Evolutionary conservation across 1,140 invertebrate genomes (phyloP).

Genomic region (Goniozus legneri): DNA sequence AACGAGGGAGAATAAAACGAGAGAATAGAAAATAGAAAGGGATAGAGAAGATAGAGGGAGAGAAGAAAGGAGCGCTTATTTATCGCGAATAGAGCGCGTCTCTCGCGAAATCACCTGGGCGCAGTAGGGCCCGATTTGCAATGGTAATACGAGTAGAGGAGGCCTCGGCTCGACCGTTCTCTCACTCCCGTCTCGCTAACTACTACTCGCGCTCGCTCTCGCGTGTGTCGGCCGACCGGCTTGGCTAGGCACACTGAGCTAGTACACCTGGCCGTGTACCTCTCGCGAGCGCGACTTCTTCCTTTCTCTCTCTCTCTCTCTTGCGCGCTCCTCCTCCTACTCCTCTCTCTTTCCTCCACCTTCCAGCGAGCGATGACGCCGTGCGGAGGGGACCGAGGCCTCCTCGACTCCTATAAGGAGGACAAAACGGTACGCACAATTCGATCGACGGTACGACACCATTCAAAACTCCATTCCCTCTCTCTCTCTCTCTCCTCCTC

Average conservation of each 20-base stretch:
- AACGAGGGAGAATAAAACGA: background rate
- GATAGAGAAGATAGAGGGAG: background rate
- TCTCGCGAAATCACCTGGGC: slow-evolving; percentile 11
- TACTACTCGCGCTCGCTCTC: background rate
- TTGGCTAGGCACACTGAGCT: slow-evolving; percentile 24
- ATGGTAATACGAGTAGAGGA: slow-evolving; percentile 24
- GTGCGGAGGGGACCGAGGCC: slow-evolving; percentile 22
- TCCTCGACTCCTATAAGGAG: slow-evolving; percentile 47
- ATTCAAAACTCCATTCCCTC: slow-evolving; percentile 40
- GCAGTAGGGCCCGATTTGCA: slow-evolving; percentile 16
- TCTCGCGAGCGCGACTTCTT: too few relatives aligned
- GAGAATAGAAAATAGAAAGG: background rate
- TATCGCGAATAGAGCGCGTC: too few relatives aligned
- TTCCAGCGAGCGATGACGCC: slow-evolving; percentile 4
- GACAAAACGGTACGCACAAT: slow-evolving; percentile 55
- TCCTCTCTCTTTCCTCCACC: slow-evolving; percentile 1
- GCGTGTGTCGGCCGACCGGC: slow-evolving; percentile 24
- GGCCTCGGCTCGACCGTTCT: too few relatives aligned
- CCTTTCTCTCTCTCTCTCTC: slow-evolving; percentile 1
- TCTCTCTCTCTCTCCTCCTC: slow-evolving; percentile 4
- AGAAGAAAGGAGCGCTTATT: background rate
- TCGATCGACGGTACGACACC: slow-evolving; percentile 51
- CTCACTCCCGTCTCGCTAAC: too few relatives aligned
- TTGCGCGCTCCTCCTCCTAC: slow-evolving; percentile 2
- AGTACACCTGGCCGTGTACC: slow-evolving; percentile 15